A percentile compares a stretch with the other conserved stretches of the same genome.
phyloP scores from a whole-genome alignment of 2,797 vertebrate genomes.

The Diglossa cyanea region DNA sequence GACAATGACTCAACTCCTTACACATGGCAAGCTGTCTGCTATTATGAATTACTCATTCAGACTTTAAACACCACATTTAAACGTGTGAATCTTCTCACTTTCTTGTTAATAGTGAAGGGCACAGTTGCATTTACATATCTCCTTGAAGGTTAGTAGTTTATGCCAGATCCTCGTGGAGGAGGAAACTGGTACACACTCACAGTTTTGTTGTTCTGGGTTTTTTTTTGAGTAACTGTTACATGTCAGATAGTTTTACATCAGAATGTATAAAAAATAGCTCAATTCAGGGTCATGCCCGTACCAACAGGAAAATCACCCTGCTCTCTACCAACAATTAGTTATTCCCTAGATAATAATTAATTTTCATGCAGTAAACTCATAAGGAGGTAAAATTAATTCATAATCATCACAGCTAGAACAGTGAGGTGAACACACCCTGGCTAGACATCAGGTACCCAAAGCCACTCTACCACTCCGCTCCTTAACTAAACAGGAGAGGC shows the following conservation, averaged over 20 bases:
- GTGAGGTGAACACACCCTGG: background rate
- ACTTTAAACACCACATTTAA: background rate
- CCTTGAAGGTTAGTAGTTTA: background rate
- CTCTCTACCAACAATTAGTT: background rate
- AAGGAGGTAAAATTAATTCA: background rate
- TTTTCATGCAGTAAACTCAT: background rate
- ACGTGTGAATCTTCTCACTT: slow-evolving; percentile 15
- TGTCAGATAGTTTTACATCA: background rate
- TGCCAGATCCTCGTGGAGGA: background rate
- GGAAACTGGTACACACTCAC: background rate
- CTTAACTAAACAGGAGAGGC: too few species aligned
- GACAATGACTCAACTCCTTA: background rate
- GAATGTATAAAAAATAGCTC: background rate
- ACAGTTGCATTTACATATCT: background rate
- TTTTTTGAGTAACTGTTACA: background rate
- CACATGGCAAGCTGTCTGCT: background rate
- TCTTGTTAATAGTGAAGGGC: background rate
- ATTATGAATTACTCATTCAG: slow-evolving; percentile 18
- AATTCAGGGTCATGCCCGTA: background rate
- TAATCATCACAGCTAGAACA: background rate
- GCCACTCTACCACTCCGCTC: background rate
- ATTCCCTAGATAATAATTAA: background rate
- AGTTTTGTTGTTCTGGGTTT: background rate
- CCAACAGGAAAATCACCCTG: background rate
- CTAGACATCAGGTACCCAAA: background rate